phyloP scores from a whole-genome alignment of 2,113 vertebrate species.

The Cynoglossus semilaevis region DNA sequence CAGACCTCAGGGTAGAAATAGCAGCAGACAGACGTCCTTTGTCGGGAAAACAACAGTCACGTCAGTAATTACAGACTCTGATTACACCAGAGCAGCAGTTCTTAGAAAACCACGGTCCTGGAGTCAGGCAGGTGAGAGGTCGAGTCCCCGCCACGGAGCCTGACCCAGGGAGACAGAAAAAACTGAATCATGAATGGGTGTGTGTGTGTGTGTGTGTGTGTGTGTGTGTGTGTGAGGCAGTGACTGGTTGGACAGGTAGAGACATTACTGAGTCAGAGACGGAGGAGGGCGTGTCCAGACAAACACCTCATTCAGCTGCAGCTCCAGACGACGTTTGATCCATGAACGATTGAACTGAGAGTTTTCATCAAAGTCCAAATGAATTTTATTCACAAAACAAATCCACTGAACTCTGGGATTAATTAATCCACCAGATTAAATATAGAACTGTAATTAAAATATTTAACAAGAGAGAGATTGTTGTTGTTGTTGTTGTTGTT shows the following conservation, averaged over 20 bases:
- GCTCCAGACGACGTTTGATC: neutral
- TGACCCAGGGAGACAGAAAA: too few species aligned
- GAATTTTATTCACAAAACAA: too few species aligned
- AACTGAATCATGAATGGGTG: constrained; percentile 1
- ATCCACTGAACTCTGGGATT: too few species aligned
- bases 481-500: too few species aligned
- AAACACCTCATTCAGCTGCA: constrained; percentile 21
- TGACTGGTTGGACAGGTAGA: constrained; percentile 58
- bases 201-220: constrained; percentile 12
- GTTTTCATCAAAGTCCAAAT: too few species aligned
- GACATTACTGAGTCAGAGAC: constrained; percentile 45
- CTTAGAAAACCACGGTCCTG: constrained; percentile 42
- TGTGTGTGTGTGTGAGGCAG: constrained; percentile 27
- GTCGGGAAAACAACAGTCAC: constrained; percentile 71
- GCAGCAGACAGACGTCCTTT: constrained; percentile 72
- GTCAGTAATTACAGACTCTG: constrained; percentile 69
- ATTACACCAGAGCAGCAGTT: constrained; percentile 63
- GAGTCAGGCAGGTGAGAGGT: constrained; percentile 60
- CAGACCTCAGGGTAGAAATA: constrained; percentile 77
- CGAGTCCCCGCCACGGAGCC: constrained; percentile 22
- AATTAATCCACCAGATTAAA: too few species aligned
- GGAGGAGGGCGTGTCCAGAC: constrained; percentile 56
- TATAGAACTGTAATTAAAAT: too few species aligned
- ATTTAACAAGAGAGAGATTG: too few species aligned
- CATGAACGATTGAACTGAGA: neutral